phyloP scores from a whole-genome alignment of 1,140 invertebrate species.

The Polyergus mexicanus region DNA sequence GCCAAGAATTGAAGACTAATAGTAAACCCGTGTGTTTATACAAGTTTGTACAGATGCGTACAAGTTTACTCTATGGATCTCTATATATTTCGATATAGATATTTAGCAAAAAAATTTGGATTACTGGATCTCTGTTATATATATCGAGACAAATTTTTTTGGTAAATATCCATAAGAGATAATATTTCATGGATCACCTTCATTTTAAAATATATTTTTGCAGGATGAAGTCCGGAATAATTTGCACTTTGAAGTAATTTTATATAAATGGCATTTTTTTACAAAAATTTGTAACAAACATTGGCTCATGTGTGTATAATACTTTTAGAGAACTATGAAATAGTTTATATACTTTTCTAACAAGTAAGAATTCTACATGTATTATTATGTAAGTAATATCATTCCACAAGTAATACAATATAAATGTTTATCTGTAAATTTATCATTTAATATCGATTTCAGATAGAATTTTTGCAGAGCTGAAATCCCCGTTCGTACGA shows the following conservation, averaged over 20 bases:
- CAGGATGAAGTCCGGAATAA: too few species aligned
- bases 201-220: too few species aligned
- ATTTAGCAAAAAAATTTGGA: too few species aligned
- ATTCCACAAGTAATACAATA: constrained; percentile 13
- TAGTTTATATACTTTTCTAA: constrained; percentile 1
- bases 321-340: not conserved
- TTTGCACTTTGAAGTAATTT: too few species aligned
- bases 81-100: too few species aligned
- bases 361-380: not conserved
- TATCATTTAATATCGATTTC: not conserved
- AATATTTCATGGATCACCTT: too few species aligned
- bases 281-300: not conserved
- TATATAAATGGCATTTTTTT: constrained; percentile 4
- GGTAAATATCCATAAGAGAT: too few species aligned
- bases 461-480: not conserved
- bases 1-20: constrained; percentile 17
- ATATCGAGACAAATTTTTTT: too few species aligned
- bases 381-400: constrained; percentile 1
- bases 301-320: not conserved
- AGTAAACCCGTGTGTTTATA: not conserved
- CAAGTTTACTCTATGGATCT: not conserved
- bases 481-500: not conserved
- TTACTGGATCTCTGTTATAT: too few species aligned
- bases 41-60: constrained; percentile 11
- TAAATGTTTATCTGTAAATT: constrained; percentile 14